Conservation (phyloP, 2,888 invertebrate genomes). For the Bellardia pandia region DNA sequence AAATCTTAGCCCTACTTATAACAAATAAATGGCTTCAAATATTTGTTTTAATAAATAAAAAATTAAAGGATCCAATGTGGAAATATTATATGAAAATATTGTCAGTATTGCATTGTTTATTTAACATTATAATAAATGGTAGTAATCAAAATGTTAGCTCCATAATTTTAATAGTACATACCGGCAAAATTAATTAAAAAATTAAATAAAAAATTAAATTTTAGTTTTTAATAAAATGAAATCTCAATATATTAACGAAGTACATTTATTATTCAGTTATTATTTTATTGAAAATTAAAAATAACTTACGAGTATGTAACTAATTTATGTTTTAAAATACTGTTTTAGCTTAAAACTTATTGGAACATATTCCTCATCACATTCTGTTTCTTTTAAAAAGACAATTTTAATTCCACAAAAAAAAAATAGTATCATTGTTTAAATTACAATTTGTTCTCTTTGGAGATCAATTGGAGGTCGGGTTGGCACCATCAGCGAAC, state of each 20-base stretch:
- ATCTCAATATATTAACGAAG: neutral
- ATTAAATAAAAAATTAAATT: neutral
- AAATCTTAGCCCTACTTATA: too few species aligned
- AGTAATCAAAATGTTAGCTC: too few species aligned
- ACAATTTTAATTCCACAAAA: slow-evolving; percentile 45
- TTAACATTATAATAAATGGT: too few species aligned
- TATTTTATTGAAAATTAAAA: neutral
- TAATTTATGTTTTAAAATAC: slow-evolving; percentile 22
- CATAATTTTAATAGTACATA: too few species aligned
- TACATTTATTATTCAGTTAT: neutral
- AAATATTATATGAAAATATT: too few species aligned
- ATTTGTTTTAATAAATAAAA: too few species aligned
- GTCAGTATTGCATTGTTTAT: too few species aligned
- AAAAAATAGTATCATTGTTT: slow-evolving; percentile 31
- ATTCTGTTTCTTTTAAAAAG: slow-evolving; percentile 13
- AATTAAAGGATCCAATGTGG: too few species aligned
- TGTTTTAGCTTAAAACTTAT: slow-evolving; percentile 9
- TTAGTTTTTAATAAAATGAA: neutral
- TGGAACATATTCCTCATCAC: slow-evolving; percentile 68
- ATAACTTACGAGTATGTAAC: neutral
- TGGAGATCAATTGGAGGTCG: slow-evolving; percentile 54
- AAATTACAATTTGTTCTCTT: slow-evolving; percentile 78
- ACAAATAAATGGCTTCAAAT: too few species aligned
- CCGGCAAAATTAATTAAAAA: too few species aligned
- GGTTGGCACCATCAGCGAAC: slow-evolving; percentile 75